Evolutionary conservation across 2,797 vertebrate species (phyloP).

Genomic region (Cyprinodon diabolis): DNA sequence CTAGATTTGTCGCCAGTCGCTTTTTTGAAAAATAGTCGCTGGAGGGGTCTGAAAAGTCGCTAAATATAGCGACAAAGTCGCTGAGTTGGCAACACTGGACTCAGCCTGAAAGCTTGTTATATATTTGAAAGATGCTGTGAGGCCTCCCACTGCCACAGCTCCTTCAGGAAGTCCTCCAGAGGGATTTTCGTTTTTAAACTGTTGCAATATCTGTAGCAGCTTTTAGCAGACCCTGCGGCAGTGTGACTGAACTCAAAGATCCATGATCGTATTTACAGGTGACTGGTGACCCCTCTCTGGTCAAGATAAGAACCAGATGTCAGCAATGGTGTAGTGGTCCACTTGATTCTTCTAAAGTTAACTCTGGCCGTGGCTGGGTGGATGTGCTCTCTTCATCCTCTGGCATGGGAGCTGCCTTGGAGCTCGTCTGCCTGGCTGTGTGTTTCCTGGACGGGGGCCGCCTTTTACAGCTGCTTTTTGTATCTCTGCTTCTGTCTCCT

Average conservation of each 20-base stretch:
- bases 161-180: slow-evolving; percentile 26
- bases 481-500: too few species aligned
- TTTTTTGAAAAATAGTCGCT: too few species aligned
- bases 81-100: too few species aligned
- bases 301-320: slow-evolving; percentile 19
- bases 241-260: slow-evolving; percentile 8
- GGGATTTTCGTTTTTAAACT: slow-evolving; percentile 15
- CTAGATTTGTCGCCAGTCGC: too few species aligned
- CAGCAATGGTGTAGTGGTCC: background rate
- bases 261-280: background rate
- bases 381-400: too few species aligned
- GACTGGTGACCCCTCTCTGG: slow-evolving; percentile 2
- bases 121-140: slow-evolving; percentile 14
- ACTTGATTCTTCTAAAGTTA: background rate
- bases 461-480: too few species aligned
- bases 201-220: slow-evolving; percentile 14
- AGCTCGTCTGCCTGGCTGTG: too few species aligned
- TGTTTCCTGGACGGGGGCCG: too few species aligned
- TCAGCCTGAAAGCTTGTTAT: slow-evolving; percentile 27
- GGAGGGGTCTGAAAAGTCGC: too few species aligned
- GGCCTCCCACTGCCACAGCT: slow-evolving; percentile 21
- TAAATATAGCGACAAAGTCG: too few species aligned
- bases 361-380: too few species aligned
- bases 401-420: too few species aligned
- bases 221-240: background rate